These are phyloP conservation scores for Sylvilagus floridanus DNA, from an alignment of 2,797 vertebrate genomes.

Conservation along the genomic window DNA sequence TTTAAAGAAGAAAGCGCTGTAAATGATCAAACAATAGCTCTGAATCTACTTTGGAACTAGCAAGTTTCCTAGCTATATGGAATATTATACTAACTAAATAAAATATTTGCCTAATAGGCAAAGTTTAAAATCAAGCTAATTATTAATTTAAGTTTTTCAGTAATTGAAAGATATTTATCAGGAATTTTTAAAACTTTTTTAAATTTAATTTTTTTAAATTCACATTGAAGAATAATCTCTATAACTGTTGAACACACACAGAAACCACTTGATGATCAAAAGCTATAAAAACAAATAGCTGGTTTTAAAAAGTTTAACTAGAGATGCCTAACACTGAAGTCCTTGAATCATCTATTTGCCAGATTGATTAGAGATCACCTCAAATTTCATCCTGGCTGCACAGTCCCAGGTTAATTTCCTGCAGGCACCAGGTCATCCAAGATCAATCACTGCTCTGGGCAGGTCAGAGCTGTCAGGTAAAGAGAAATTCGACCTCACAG, in stretches of 20 bases:
- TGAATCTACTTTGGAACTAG: not conserved
- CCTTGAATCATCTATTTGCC: conserved; percentile 10
- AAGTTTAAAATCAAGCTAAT: not conserved
- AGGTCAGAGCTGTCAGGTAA: conserved; percentile 8
- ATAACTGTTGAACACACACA: not conserved
- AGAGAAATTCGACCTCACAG: not conserved
- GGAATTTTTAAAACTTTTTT: not conserved
- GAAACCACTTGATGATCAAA: not conserved
- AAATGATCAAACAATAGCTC: not conserved
- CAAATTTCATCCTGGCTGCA: conserved; percentile 39
- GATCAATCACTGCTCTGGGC: conserved; percentile 3
- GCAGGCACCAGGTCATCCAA: not conserved
- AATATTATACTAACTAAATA: not conserved
- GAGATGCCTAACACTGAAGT: not conserved
- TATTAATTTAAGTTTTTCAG: not conserved
- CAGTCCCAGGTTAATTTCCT: conserved; percentile 47
- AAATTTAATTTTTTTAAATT: not conserved
- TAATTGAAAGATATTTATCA: conserved; percentile 25
- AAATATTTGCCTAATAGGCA: not conserved
- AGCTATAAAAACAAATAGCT: not conserved
- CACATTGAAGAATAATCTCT: not conserved
- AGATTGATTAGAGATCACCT: not conserved
- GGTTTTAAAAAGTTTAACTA: conserved; percentile 40
- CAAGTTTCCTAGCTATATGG: not conserved
- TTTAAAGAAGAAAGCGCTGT: not conserved